phyloP scores from a whole-genome alignment of 2,113 vertebrate genomes.

The Eurypyga helias region DNA sequence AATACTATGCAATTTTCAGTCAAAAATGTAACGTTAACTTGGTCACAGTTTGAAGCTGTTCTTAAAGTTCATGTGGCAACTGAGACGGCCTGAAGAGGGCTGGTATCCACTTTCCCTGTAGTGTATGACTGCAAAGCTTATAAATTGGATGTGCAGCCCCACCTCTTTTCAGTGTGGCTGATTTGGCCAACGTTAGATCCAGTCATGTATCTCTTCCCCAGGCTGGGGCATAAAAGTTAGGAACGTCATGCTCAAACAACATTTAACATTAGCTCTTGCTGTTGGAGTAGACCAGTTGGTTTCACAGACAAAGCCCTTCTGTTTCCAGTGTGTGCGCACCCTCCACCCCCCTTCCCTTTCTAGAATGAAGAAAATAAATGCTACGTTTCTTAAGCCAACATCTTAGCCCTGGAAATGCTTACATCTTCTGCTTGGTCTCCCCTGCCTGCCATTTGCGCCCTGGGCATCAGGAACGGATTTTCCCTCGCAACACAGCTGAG shows the following conservation, averaged over 20 bases:
- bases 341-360: too few species aligned
- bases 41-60: neutral
- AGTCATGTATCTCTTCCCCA: neutral
- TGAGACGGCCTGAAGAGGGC: neutral
- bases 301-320: neutral
- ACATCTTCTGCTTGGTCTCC: neutral
- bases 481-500: neutral
- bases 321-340: neutral
- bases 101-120: neutral
- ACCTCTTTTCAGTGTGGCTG: neutral
- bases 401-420: neutral
- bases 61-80: neutral
- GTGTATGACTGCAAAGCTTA: neutral
- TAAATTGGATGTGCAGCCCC: neutral
- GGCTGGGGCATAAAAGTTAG: neutral
- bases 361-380: neutral
- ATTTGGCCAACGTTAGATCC: neutral
- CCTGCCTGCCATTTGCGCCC: neutral
- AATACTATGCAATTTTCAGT: neutral
- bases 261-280: neutral
- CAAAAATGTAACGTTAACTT: neutral
- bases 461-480: neutral
- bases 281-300: neutral
- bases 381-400: neutral
- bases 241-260: neutral